A percentile compares a stretch with the other conserved stretches of the same genome.
Evolutionary conservation across 2,888 invertebrate species (phyloP).

Genomic region (Drosophila hamatofila): DNA sequence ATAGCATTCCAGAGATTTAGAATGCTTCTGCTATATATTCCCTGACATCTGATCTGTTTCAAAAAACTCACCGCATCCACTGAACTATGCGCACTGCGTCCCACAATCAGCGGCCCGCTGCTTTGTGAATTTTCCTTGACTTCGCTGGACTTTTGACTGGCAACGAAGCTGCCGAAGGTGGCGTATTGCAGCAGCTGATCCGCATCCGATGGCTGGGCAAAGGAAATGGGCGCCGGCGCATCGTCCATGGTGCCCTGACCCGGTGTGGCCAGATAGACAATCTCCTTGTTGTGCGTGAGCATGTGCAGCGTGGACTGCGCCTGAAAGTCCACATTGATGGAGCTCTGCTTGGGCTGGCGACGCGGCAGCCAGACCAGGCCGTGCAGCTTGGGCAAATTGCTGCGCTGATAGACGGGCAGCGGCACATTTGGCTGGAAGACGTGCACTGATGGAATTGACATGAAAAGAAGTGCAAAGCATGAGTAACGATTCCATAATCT

Average conservation of each 20-base stretch:
- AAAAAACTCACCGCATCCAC: conserved; percentile 85
- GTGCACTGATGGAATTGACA: conserved; percentile 86
- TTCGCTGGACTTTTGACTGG: conserved; percentile 64
- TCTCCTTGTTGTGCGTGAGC: conserved; percentile 87
- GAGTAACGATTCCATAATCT: not conserved
- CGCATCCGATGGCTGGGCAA: conserved; percentile 68
- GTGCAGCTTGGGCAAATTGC: conserved; percentile 85
- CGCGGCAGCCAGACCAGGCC: conserved; percentile 87
- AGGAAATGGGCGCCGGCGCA: conserved; percentile 83
- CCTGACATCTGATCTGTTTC: not conserved
- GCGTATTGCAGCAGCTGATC: conserved; percentile 82
- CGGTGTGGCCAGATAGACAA: conserved; percentile 85
- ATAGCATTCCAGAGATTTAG: too few relatives aligned
- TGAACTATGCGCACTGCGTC: conserved; percentile 84
- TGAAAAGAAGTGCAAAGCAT: conserved; percentile 23
- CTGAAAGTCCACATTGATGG: conserved; percentile 87
- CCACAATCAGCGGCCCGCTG: conserved; percentile 83
- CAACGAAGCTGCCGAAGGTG: conserved; percentile 86
- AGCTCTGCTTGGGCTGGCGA: conserved; percentile 85
- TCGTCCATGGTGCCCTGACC: conserved; percentile 85
- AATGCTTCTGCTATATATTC: not conserved
- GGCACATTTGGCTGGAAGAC: conserved; percentile 88
- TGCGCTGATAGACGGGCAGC: conserved; percentile 86
- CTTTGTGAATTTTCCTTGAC: conserved; percentile 24
- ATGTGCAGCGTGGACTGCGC: conserved; percentile 88